Percentiles rank a stretch among this genome's conserved stretches.
Evolutionary conservation across 2,113 vertebrate genomes (phyloP).

Genomic region (Dromiciops gliroides): DNA sequence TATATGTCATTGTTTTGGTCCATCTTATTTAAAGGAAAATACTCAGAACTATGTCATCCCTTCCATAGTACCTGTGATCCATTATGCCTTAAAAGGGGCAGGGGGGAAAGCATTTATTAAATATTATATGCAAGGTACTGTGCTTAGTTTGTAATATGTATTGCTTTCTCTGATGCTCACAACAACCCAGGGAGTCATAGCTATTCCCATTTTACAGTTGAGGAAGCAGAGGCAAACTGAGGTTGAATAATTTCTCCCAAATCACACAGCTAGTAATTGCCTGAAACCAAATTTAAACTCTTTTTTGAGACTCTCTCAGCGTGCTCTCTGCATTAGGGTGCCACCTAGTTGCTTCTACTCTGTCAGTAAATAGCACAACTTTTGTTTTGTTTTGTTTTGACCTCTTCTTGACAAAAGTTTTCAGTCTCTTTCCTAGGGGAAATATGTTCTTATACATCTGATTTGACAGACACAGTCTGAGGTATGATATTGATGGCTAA

Average conservation of each 20-base stretch:
- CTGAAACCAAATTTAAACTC: not conserved
- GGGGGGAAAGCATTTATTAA: not conserved
- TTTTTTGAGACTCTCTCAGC: not conserved
- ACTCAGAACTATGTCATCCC: not conserved
- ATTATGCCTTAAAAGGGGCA: too few relatives aligned
- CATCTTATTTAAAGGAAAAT: not conserved
- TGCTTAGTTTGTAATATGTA: not conserved
- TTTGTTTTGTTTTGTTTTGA: too few relatives aligned
- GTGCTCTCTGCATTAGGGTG: not conserved
- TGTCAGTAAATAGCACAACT: not conserved
- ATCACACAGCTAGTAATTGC: not conserved
- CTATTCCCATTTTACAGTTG: not conserved
- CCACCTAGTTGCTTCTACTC: not conserved
- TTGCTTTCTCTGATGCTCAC: not conserved
- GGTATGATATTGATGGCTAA: not conserved
- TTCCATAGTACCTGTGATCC: not conserved
- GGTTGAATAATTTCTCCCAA: not conserved
- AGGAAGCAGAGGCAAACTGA: not conserved
- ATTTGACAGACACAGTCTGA: not conserved
- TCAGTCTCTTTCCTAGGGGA: not conserved
- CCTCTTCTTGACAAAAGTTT: rapidly evolving
- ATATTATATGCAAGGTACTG: not conserved
- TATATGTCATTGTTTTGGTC: not conserved
- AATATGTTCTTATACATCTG: not conserved
- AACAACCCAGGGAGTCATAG: not conserved